A percentile compares a stretch with the other conserved stretches of the same genome.
phyloP scores from a whole-genome alignment of 2,113 vertebrate genomes.

The Psephotus haematonotus region DNA sequence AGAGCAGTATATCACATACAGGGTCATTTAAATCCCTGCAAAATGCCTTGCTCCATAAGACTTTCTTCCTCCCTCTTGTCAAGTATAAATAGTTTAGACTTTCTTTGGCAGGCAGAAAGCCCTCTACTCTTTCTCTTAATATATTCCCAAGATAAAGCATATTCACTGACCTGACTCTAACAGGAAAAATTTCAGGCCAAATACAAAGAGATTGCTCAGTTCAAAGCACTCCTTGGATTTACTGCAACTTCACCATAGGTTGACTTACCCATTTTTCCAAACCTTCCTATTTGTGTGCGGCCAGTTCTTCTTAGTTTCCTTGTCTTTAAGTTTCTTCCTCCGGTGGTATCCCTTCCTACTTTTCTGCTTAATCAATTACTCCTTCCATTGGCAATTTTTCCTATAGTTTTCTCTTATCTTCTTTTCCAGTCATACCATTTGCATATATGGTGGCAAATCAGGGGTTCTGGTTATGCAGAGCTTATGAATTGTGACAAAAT shows the following conservation, averaged over 20 bases:
- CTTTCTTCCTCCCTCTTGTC: neutral
- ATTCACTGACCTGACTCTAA: neutral
- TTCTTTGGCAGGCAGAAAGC: neutral
- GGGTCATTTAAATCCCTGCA: conserved; percentile 20
- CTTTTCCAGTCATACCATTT: neutral
- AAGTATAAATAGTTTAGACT: conserved; percentile 22
- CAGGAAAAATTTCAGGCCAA: neutral
- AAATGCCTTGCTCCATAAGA: conserved; percentile 15
- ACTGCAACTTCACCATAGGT: neutral
- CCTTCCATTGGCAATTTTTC: neutral
- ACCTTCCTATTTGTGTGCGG: neutral
- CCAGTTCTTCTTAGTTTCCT: neutral
- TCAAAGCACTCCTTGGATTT: neutral
- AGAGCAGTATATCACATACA: neutral
- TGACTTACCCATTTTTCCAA: neutral
- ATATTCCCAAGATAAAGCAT: conserved; percentile 1
- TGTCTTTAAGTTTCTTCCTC: neutral
- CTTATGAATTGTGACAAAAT: neutral
- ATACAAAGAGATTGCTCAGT: neutral
- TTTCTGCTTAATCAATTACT: neutral
- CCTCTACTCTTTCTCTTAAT: neutral
- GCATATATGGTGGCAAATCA: neutral
- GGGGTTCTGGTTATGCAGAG: neutral
- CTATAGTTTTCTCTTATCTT: neutral
- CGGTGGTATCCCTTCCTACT: neutral